Evolutionary conservation across 2,113 vertebrate species (phyloP).

Genomic region (Trogon melanurus): DNA sequence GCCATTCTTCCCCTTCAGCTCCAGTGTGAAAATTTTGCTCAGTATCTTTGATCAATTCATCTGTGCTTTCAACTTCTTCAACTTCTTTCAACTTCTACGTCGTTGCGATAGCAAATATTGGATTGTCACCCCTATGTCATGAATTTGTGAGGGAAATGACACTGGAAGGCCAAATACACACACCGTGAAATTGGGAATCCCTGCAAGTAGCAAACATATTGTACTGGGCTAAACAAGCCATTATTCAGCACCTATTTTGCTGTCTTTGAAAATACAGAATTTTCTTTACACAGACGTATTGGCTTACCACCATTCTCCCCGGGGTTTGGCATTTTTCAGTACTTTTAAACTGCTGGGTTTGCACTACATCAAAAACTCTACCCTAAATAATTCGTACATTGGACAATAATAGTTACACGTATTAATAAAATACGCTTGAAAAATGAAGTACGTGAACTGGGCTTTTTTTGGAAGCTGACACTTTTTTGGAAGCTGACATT

Average conservation of each 20-base stretch:
- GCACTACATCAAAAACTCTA: not conserved
- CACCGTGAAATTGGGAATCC: not conserved
- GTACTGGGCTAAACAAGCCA: not conserved
- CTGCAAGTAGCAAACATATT: not conserved
- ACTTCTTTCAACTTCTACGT: not conserved
- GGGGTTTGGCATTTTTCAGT: not conserved
- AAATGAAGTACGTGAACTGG: conserved; percentile 48
- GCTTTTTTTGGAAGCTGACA: conserved; percentile 24
- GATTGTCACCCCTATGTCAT: not conserved
- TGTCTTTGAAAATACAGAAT: not conserved
- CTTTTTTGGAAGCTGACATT: conserved; percentile 66
- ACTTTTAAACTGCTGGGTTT: not conserved
- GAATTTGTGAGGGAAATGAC: not conserved
- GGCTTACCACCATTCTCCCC: not conserved
- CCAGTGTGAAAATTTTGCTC: not conserved
- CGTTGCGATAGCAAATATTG: not conserved
- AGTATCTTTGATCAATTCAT: not conserved
- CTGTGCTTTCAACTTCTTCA: not conserved
- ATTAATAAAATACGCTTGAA: conserved; percentile 55
- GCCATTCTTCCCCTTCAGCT: not conserved
- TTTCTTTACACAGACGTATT: not conserved
- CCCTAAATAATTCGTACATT: conserved; percentile 21
- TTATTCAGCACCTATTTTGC: conserved; percentile 4
- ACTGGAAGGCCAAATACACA: not conserved
- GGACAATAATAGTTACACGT: not conserved